A percentile compares a stretch with the other conserved stretches of the same genome.
These are phyloP conservation scores for Netelia melanura DNA, from an alignment of 2,888 invertebrate genomes.

Conservation along the genomic window DNA sequence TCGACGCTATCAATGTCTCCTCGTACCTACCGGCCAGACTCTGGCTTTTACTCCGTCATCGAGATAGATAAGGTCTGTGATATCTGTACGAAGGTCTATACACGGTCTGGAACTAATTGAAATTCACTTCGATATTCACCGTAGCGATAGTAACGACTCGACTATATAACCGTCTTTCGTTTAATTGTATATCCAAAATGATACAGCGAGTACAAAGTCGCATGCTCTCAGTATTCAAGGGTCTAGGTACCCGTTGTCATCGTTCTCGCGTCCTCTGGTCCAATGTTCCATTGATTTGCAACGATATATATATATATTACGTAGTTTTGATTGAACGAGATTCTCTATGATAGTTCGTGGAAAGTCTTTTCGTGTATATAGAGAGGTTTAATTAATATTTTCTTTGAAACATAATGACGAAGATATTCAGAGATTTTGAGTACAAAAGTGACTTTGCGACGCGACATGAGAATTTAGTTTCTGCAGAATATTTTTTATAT, in stretches of 20 bases:
- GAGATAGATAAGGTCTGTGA: conserved; percentile 32
- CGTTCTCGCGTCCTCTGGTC: too few species aligned
- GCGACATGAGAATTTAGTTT: too few species aligned
- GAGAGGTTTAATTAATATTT: too few species aligned
- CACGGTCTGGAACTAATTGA: conserved; percentile 39
- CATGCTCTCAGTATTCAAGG: neutral
- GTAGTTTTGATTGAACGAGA: too few species aligned
- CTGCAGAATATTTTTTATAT: too few species aligned
- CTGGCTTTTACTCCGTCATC: conserved; percentile 28
- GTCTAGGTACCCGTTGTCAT: neutral
- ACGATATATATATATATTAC: too few species aligned
- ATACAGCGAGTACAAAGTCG: conserved; percentile 17
- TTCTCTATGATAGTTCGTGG: too few species aligned
- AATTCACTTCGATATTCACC: conserved; percentile 34
- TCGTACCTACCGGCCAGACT: conserved; percentile 19
- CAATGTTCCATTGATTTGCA: too few species aligned
- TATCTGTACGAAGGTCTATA: conserved; percentile 22
- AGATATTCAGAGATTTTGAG: too few species aligned
- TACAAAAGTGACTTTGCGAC: too few species aligned
- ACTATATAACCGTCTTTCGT: conserved; percentile 8
- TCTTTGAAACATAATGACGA: too few species aligned
- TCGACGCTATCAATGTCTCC: conserved; percentile 23
- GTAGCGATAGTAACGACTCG: conserved; percentile 15
- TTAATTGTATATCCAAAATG: conserved; percentile 12
- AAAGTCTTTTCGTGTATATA: too few species aligned